Evolutionary conservation across 2,888 invertebrate genomes (phyloP).

Genomic region (Myopa testacea): DNA sequence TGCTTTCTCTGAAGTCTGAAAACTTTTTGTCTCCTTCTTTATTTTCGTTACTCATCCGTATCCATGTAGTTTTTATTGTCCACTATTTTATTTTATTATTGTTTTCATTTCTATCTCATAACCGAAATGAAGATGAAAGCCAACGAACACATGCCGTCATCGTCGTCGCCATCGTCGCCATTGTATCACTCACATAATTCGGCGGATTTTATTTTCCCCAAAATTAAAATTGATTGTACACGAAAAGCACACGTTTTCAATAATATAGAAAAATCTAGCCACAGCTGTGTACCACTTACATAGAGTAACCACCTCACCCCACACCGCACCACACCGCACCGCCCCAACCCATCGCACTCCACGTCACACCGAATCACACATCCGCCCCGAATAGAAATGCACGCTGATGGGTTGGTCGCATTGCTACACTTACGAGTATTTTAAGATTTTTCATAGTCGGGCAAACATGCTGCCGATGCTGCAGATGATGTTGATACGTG

Average conservation of each 20-base stretch:
- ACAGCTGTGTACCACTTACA: slow-evolving; percentile 21
- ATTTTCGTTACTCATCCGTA: neutral
- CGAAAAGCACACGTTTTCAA: slow-evolving; percentile 32
- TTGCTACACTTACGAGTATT: slow-evolving; percentile 22
- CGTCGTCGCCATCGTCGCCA: neutral
- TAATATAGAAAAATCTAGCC: slow-evolving; percentile 16
- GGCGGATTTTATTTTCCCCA: slow-evolving; percentile 8
- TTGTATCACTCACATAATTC: neutral
- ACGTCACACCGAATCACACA: neutral
- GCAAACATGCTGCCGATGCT: neutral
- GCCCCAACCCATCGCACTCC: neutral
- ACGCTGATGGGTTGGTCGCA: neutral
- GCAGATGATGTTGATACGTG: slow-evolving; percentile 24
- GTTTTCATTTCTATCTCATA: neutral
- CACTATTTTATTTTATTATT: neutral
- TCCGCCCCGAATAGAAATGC: neutral
- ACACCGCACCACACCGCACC: neutral
- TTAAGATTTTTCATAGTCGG: slow-evolving; percentile 33
- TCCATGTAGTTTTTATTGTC: neutral
- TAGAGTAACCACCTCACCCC: too few species aligned
- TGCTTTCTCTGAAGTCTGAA: too few species aligned
- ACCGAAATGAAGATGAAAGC: neutral
- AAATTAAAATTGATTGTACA: slow-evolving; percentile 35
- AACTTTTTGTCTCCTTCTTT: neutral
- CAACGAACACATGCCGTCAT: neutral